These are phyloP conservation scores for Orthochromis indermauri DNA, from an alignment of 2,113 vertebrate genomes.

Conservation along the genomic window DNA sequence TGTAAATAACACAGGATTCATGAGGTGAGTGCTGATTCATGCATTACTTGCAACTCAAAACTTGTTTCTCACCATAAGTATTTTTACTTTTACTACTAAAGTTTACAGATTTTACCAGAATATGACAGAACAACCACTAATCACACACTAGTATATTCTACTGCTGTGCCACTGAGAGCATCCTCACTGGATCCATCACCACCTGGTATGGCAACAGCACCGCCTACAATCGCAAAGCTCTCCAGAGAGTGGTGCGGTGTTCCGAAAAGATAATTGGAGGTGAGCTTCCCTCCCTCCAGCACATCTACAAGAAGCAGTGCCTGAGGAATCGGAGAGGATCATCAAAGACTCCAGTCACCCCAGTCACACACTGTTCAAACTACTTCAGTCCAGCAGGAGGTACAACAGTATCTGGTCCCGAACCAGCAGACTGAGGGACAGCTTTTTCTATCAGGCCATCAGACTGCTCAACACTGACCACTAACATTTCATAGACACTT, in stretches of 20 bases:
- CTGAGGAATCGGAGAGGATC: neutral
- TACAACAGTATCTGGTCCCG: rapidly evolving
- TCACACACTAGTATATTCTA: neutral
- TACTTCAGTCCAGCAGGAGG: rapidly evolving
- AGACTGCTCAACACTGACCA: neutral
- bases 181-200: neutral
- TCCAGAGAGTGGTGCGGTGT: rapidly evolving
- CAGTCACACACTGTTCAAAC: rapidly evolving
- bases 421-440: neutral
- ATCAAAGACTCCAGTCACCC: neutral
- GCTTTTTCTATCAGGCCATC: neutral
- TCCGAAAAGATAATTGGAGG: neutral
- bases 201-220: neutral
- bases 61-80: neutral
- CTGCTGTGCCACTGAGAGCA: neutral
- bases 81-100: neutral
- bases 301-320: neutral
- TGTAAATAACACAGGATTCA: neutral
- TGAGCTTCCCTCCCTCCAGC: neutral
- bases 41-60: neutral
- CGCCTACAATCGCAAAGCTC: rapidly evolving
- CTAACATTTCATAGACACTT: neutral
- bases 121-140: neutral
- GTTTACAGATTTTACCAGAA: neutral
- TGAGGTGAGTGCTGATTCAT: neutral